Percentiles rank a stretch among this genome's conserved stretches.
These are phyloP conservation scores for Thera britannica DNA, from an alignment of 2,888 invertebrate species.

Conservation along the genomic window DNA sequence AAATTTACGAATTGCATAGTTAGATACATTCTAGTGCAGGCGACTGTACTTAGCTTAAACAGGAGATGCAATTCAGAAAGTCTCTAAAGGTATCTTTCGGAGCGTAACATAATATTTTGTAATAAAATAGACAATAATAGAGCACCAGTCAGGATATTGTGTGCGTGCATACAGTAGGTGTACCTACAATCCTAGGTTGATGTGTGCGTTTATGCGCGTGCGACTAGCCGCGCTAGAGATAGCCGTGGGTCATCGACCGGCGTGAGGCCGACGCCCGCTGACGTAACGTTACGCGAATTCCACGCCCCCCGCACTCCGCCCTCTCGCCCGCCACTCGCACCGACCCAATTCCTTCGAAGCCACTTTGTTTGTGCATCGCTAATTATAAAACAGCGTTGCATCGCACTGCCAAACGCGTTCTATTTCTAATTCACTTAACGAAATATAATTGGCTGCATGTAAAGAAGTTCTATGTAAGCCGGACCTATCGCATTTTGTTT, in stretches of 20 bases:
- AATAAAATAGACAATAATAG: not conserved
- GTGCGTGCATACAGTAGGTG: slow-evolving; percentile 15
- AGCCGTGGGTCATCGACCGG: slow-evolving; percentile 80
- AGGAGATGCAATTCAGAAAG: too few species aligned
- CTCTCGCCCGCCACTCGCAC: slow-evolving; percentile 57
- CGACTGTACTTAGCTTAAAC: too few species aligned
- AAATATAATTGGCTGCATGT: slow-evolving; percentile 53
- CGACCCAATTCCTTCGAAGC: slow-evolving; percentile 83
- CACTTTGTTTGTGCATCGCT: slow-evolving; percentile 81
- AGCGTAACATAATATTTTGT: too few species aligned
- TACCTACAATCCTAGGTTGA: slow-evolving; percentile 25
- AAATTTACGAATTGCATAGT: too few species aligned
- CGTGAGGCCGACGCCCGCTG: slow-evolving; percentile 81
- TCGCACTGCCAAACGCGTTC: slow-evolving; percentile 69
- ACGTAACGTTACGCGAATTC: slow-evolving; percentile 84
- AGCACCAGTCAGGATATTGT: slow-evolving; percentile 6
- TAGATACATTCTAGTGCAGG: too few species aligned
- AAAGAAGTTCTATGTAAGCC: slow-evolving; percentile 30
- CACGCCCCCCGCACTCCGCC: slow-evolving; percentile 58
- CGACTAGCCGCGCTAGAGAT: slow-evolving; percentile 75
- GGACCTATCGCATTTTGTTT: slow-evolving; percentile 15
- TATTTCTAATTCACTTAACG: slow-evolving; percentile 69
- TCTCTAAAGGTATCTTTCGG: too few species aligned
- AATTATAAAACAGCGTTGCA: slow-evolving; percentile 77
- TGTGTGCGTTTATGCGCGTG: slow-evolving; percentile 68